Evolutionary conservation across 2,797 vertebrate species (phyloP).

Genomic region (Leucoraja ocellata): DNA sequence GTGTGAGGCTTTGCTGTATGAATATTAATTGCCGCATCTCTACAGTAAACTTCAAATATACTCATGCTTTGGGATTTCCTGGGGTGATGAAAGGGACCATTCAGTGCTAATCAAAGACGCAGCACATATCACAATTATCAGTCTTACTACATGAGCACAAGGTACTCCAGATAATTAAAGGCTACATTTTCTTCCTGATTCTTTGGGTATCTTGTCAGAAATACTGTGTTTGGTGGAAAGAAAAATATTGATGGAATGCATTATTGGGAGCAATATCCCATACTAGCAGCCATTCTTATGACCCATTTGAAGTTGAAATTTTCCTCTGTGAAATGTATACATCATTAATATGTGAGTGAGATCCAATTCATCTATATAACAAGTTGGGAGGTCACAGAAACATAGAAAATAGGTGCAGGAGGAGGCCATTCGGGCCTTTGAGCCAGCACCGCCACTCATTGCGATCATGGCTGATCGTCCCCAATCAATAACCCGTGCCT

Average conservation of each 20-base stretch:
- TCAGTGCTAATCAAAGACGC: neutral
- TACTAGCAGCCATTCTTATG: neutral
- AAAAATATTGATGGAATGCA: neutral
- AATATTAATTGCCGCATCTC: neutral
- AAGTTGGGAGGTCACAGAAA: neutral
- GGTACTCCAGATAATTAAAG: neutral
- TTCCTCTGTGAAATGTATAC: neutral
- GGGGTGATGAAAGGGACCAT: neutral
- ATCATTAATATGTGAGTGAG: neutral
- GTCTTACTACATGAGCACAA: neutral
- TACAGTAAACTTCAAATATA: neutral
- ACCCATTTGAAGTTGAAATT: no score
- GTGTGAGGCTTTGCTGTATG: neutral
- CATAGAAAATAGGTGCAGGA: no score
- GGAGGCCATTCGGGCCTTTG: no score
- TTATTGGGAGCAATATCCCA: no score
- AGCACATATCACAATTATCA: neutral
- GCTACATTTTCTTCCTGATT: neutral
- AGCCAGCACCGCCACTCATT: no score
- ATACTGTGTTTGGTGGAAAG: neutral
- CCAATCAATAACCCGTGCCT: no score
- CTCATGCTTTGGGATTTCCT: neutral
- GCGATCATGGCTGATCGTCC: no score
- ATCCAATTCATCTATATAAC: neutral
- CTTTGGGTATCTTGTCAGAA: neutral